phyloP scores from a whole-genome alignment of 2,888 invertebrate genomes.

The Limnephilus rhombicus region DNA sequence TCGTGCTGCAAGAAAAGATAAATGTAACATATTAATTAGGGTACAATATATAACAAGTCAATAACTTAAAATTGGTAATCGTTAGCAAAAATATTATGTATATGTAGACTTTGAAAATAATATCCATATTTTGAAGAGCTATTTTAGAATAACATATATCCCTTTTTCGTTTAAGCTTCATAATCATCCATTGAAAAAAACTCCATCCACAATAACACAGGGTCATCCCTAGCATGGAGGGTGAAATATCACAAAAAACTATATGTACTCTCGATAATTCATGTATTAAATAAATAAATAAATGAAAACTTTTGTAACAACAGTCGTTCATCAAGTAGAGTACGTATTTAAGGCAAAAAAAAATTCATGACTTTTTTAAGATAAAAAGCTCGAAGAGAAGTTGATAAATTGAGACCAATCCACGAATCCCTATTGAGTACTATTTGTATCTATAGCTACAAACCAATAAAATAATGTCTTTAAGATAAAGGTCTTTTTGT shows the following conservation, averaged over 20 bases:
- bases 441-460: not conserved
- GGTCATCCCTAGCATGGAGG: too few relatives aligned
- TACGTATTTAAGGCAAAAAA: not conserved
- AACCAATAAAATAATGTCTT: not conserved
- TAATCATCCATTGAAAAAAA: not conserved
- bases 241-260: too few relatives aligned
- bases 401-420: not conserved
- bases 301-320: not conserved
- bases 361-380: not conserved
- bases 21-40: not conserved
- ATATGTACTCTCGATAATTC: too few relatives aligned
- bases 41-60: not conserved
- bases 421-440: not conserved
- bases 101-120: not conserved
- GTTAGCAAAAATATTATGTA: not conserved
- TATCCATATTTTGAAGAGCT: not conserved
- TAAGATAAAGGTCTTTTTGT: not conserved
- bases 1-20: constrained; percentile 72
- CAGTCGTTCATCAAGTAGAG: not conserved
- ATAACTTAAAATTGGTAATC: not conserved
- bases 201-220: too few relatives aligned
- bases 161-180: not conserved
- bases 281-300: too few relatives aligned
- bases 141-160: not conserved
- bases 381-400: not conserved